Percentiles rank a stretch among this genome's conserved stretches.
These are phyloP conservation scores for Saturnia japonica DNA, from an alignment of 2,888 invertebrate genomes.

Conservation along the genomic window DNA sequence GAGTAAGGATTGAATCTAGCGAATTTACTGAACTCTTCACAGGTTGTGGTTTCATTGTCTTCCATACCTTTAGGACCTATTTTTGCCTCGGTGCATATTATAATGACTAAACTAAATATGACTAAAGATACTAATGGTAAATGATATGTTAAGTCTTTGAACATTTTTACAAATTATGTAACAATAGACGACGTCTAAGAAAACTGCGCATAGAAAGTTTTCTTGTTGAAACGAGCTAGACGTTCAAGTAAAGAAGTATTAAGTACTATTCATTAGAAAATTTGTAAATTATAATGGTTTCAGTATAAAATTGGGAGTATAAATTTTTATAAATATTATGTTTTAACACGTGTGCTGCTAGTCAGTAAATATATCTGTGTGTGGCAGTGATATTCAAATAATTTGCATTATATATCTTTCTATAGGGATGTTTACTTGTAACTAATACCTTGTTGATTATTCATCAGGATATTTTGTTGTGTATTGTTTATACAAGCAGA, in stretches of 20 bases:
- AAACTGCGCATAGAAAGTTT: background rate
- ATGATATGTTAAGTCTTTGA: background rate
- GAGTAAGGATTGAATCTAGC: slow-evolving; percentile 63
- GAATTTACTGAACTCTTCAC: slow-evolving; percentile 50
- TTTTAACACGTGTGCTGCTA: background rate
- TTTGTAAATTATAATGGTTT: no score
- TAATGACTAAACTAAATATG: background rate
- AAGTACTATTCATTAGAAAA: no score
- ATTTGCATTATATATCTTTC: background rate
- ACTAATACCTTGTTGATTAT: background rate
- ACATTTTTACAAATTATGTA: background rate
- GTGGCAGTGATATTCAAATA: background rate
- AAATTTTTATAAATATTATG: background rate
- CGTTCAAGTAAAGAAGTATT: no score
- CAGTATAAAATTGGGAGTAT: background rate
- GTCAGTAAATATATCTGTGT: background rate
- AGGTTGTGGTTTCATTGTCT: slow-evolving; percentile 41
- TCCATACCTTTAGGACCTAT: slow-evolving; percentile 38
- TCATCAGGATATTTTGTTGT: background rate
- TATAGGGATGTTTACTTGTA: background rate
- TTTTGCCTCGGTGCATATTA: slow-evolving; percentile 10
- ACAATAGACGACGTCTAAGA: background rate
- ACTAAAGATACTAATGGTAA: background rate
- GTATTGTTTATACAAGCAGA: background rate
- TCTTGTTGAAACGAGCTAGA: no score